Evolutionary conservation across 2,113 vertebrate species (phyloP).

Genomic region (Merops nubicus): DNA sequence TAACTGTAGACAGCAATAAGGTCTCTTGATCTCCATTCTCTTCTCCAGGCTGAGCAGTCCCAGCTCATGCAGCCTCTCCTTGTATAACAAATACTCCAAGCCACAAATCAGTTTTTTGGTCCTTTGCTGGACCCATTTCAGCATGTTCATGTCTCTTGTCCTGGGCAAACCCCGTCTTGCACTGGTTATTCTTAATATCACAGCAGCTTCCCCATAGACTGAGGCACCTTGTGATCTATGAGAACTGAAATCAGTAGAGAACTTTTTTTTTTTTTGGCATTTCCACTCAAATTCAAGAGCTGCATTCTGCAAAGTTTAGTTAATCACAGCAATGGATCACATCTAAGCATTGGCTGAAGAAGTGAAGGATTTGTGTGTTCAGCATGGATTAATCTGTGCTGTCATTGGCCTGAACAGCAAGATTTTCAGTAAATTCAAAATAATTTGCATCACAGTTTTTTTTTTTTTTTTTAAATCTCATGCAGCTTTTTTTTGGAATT

Average conservation of each 20-base stretch:
- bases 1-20: not conserved
- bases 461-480: not conserved
- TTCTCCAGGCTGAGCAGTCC: not conserved
- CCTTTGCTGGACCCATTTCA: not conserved
- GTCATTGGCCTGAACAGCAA: not conserved
- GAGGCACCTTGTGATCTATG: not conserved
- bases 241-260: not conserved
- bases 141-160: not conserved
- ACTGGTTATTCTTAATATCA: not conserved
- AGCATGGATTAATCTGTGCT: fast-evolving
- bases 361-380: not conserved
- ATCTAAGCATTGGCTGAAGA: not conserved
- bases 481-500: not conserved
- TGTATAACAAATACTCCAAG: not conserved
- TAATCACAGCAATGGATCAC: not conserved
- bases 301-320: not conserved
- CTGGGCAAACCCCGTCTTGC: not conserved
- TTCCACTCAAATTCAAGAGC: not conserved
- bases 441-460: not conserved
- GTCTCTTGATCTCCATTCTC: not conserved
- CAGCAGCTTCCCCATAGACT: not conserved
- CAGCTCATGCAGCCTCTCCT: not conserved
- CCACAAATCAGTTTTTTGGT: not conserved
- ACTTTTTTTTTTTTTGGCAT: not conserved
- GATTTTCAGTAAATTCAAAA: not conserved